Base-by-base conservation (phyloP, 92 coral and sea anemone genomes). In the Anthopleura xanthogrammica region DNA sequence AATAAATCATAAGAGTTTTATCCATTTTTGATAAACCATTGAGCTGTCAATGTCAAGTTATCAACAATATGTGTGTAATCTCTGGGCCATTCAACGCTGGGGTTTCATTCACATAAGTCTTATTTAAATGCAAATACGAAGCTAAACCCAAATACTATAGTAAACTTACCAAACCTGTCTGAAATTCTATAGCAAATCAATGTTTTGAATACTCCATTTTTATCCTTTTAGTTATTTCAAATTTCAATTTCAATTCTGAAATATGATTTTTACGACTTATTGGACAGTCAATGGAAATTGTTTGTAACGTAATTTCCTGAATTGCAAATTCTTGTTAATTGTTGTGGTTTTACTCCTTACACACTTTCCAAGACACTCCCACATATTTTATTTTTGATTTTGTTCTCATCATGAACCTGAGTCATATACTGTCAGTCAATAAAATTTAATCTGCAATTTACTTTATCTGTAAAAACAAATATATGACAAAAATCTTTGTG, bases 251-350 rank as follows among this genome's bases (percentile, higher is more conserved):
- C 29, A 3, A 19, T 62, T 62, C 5, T 12, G 19, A 11, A 9
- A 23, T 41, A 13, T 20, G 14, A 75, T 75, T 75, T 50, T 75
- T 22, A 23, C 36, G 9, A 46, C 19, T 46, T 23, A 68, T 7
- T 68, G 77, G 22, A 68, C 71, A 81, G 29, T 62, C 36, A 81
- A 70, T 57, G 36, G 4, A 62, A 62, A 58, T 17, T 58, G 70
- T 81, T 81, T 75, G 74, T 70, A 81, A 70, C 84, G 56, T 71
- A 81, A 81, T 81, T 81, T 81, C 84, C 84, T 81, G 77, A 65
- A 66, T 81, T 48, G 52, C 41, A 81, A 52, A 81, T 81, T 68
- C 65, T 57, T 81, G 41, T 46, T 68, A 52, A 81, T 81, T 81
- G 84, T 81, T 81, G 84, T 81, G 84, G 84, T 66, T 81, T 81